These are phyloP conservation scores for Oplegnathus fasciatus DNA, from an alignment of 2,113 vertebrate genomes.

Conservation along the genomic window DNA sequence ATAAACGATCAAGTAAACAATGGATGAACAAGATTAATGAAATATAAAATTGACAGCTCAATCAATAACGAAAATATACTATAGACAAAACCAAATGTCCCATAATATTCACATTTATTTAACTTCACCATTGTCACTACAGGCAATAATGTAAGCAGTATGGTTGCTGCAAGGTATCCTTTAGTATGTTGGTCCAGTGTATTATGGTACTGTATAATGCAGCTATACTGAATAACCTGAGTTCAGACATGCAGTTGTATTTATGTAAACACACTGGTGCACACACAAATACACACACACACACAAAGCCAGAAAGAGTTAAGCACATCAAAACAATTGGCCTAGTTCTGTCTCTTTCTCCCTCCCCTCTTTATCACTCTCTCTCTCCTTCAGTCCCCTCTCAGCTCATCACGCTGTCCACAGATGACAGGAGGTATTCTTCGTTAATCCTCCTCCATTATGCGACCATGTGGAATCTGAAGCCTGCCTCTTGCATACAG, in stretches of 20 bases:
- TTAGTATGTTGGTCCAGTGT: not conserved
- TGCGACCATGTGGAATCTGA: slow-evolving; percentile 69
- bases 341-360: slow-evolving; percentile 79
- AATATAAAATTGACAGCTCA: not conserved
- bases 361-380: slow-evolving; percentile 61
- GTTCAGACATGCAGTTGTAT: slow-evolving; percentile 23
- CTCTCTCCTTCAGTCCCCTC: slow-evolving; percentile 75
- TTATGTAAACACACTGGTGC: slow-evolving; percentile 52
- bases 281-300: slow-evolving; percentile 27
- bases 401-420: slow-evolving; percentile 71
- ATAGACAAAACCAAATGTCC: not conserved
- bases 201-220: not conserved
- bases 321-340: slow-evolving; percentile 77
- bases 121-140: not conserved
- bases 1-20: not conserved
- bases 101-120: not conserved
- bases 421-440: slow-evolving; percentile 83
- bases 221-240: not conserved
- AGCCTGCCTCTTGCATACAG: slow-evolving; percentile 57
- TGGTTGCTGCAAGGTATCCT: not conserved
- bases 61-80: not conserved
- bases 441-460: slow-evolving; percentile 77
- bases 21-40: not conserved
- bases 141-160: not conserved
- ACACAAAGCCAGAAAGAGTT: slow-evolving; percentile 65